Percentiles rank a stretch among this genome's conserved stretches.
These are phyloP conservation scores for Silurus asotus DNA, from an alignment of 2,113 vertebrate species.

Conservation along the genomic window DNA sequence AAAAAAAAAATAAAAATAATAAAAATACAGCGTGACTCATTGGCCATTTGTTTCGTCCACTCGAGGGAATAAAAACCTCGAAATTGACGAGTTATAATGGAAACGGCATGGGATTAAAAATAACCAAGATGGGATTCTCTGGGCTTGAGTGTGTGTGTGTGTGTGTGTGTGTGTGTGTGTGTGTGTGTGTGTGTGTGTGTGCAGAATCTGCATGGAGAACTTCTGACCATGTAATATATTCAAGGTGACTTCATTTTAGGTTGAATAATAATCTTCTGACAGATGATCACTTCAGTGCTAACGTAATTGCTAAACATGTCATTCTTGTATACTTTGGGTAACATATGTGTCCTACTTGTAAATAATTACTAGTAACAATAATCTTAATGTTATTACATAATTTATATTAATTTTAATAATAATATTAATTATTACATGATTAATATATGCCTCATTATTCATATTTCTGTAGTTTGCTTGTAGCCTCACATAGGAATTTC, in stretches of 20 bases:
- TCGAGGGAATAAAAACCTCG: conserved; percentile 34
- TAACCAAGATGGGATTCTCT: conserved; percentile 51
- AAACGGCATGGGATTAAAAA: conserved; percentile 52
- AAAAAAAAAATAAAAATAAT: background rate
- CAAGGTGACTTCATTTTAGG: background rate
- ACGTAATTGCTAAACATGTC: background rate
- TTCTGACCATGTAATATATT: background rate
- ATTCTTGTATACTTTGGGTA: too few species aligned
- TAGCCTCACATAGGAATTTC: too few species aligned
- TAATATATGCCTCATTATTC: too few species aligned
- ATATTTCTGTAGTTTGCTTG: too few species aligned
- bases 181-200: background rate
- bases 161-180: too few species aligned
- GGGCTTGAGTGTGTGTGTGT: conserved; percentile 14
- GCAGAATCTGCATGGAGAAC: conserved; percentile 52
- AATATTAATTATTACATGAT: too few species aligned
- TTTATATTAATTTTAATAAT: too few species aligned
- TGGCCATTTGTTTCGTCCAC: conserved; percentile 38
- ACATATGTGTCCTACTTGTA: background rate
- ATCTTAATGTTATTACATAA: too few species aligned
- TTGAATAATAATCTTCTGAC: background rate
- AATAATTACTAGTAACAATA: too few species aligned
- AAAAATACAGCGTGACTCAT: conserved; percentile 33
- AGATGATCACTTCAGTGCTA: background rate
- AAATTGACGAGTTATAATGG: conserved; percentile 42